phyloP scores from a whole-genome alignment of 2,113 vertebrate genomes.

The Felis chaus region DNA sequence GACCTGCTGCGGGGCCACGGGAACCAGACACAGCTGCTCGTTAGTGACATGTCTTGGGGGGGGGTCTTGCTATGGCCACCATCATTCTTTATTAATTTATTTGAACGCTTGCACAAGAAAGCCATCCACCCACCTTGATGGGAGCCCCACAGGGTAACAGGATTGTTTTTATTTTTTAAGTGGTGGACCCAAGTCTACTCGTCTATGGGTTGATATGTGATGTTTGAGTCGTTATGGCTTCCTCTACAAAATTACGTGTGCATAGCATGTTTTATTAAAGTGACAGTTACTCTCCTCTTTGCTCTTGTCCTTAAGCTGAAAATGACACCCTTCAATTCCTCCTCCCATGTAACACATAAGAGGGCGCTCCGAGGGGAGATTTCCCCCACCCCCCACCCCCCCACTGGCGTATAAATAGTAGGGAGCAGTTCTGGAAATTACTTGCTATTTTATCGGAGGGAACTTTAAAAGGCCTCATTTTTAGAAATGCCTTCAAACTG shows the following conservation, averaged over 20 bases:
- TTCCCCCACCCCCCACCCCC: not conserved
- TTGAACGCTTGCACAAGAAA: not conserved
- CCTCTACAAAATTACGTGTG: not conserved
- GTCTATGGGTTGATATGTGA: not conserved
- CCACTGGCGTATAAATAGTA: not conserved
- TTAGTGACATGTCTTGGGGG: not conserved
- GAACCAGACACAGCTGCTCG: accelerated
- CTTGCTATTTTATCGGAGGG: not conserved
- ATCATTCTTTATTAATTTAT: too few relatives aligned
- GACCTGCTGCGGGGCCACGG: not conserved
- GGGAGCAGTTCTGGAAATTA: not conserved
- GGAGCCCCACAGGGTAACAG: not conserved
- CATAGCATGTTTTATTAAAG: not conserved
- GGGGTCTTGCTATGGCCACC: not conserved
- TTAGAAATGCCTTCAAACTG: not conserved
- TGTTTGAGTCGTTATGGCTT: not conserved
- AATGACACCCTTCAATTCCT: not conserved
- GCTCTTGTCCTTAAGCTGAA: not conserved
- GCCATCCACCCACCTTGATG: not conserved
- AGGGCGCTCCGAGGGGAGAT: not conserved
- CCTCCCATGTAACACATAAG: not conserved
- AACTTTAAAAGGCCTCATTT: slow-evolving; percentile 20
- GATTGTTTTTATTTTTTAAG: not conserved
- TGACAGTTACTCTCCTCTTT: not conserved
- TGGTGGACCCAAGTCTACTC: too few relatives aligned